phyloP scores from a whole-genome alignment of 92 coral and sea anemone species.

The Siderastrea radians region DNA sequence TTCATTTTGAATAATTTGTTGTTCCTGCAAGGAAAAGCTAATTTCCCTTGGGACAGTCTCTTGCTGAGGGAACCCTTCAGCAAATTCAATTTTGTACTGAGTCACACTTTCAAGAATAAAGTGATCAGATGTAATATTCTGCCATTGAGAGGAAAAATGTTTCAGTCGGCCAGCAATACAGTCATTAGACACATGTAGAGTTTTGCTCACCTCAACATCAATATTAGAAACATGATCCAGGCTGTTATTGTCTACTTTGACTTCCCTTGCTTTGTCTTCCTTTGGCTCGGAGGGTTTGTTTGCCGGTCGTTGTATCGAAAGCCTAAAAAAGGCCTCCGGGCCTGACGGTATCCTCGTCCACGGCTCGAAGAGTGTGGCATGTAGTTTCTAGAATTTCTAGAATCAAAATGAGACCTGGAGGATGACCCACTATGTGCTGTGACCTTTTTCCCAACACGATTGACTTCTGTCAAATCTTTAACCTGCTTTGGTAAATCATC shows the following conservation, averaged over 20 bases:
- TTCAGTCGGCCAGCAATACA: conserved; percentile 64
- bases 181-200: conserved; percentile 25
- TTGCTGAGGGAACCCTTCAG: conserved; percentile 18
- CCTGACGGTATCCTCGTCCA: not conserved
- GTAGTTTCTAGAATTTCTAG: conserved; percentile 22
- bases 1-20: conserved; percentile 23
- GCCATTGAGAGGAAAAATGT: conserved; percentile 62
- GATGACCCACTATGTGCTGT: conserved; percentile 27
- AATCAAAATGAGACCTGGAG: not conserved
- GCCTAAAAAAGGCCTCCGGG: too few relatives aligned
- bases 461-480: conserved; percentile 66
- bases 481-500: conserved; percentile 63
- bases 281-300: too few relatives aligned
- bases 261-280: too few relatives aligned
- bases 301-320: too few relatives aligned
- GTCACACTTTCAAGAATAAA: conserved; percentile 56
- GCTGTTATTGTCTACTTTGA: too few relatives aligned
- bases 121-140: conserved; percentile 47
- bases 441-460: conserved; percentile 61
- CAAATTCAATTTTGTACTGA: conserved; percentile 55
- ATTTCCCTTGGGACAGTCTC: conserved; percentile 38
- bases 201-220: conserved; percentile 12
- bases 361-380: not conserved
- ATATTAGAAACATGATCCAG: too few relatives aligned
- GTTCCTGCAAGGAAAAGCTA: conserved; percentile 3